Evolutionary conservation across 1,140 invertebrate genomes (phyloP), one percentile per base, ranked within the genome.

Genomic region (Drosophila yakuba): DNA sequence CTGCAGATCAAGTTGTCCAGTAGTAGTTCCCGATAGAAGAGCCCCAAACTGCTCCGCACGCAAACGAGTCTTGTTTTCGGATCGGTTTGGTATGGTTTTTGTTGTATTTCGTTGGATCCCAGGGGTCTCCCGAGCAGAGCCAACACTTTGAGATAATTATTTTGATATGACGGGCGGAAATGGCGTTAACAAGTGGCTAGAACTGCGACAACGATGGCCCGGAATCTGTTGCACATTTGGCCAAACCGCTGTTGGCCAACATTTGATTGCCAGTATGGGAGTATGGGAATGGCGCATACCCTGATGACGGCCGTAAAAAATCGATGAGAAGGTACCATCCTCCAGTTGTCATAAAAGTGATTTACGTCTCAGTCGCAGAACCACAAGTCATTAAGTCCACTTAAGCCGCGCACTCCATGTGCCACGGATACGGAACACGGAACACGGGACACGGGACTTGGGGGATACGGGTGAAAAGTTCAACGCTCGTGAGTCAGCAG

Each of bases 81-180:
- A 8, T 66, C 12, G 17, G 59, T 43, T 63, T 25, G 32, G 51
- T 44, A 44, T 17, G 39, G 44, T 48, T 5, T 32, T 3, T 14
- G 47, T 12, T 48, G 47, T 15, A n/a, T 50, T 32, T 28, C 32
- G 4, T 20, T 15, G 35, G 52, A 64, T 52, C 12, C 80, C 71
- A 67, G 25, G 57, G 63, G 69, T 35, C 48, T 51, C n/a, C 32
- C 4, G 47, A 28, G 25, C 11, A 1, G 25, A 11, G n/a, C 68
- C 66, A 74, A 74, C 73, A 74, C 73, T 84, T 78, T 84, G 62
- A 89, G 84, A 90, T 89, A 89, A 89, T 89, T 84, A 89, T 80
- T 84, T 90, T 80, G 84, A 89, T 89, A 90, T 78, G 84, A 90
- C 84, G 89, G 71, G 69, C 84, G 84, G 84, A 89, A 89, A 84